phyloP scores from a whole-genome alignment of 2,888 invertebrate genomes.

The Drosophila paramelanica region DNA sequence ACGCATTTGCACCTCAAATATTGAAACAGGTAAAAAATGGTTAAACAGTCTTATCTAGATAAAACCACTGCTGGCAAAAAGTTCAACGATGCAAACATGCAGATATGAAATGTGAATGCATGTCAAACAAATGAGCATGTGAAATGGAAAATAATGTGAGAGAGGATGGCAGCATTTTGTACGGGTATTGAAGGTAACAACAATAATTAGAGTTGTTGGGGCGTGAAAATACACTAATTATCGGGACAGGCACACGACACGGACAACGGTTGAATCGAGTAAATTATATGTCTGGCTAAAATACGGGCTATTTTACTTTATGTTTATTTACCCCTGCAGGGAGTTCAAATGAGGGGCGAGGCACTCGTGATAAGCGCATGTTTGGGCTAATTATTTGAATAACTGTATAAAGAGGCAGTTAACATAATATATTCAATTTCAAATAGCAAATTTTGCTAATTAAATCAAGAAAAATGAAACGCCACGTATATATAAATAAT shows the following conservation, averaged over 20 bases:
- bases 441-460: not conserved
- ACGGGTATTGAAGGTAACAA: constrained; percentile 20
- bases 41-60: constrained; percentile 16
- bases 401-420: too few relatives aligned
- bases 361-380: not conserved
- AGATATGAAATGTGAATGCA: constrained; percentile 53
- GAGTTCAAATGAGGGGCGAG: not conserved
- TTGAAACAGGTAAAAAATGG: not conserved
- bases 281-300: constrained; percentile 26
- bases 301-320: constrained; percentile 14
- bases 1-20: constrained; percentile 11
- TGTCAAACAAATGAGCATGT: constrained; percentile 54
- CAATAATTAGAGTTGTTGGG: constrained; percentile 46
- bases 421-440: too few relatives aligned
- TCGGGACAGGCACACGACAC: constrained; percentile 23
- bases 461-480: not conserved
- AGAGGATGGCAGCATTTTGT: constrained; percentile 5
- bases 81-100: constrained; percentile 26
- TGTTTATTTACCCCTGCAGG: not conserved
- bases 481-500: constrained; percentile 50
- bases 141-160: not conserved
- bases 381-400: not conserved
- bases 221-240: constrained; percentile 58
- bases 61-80: constrained; percentile 3
- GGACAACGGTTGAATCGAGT: constrained; percentile 14